Evolutionary conservation across 37 sponge, comb jelly and placozoan species (phyloP).

Genomic region (Halisarca cf. caerulea): DNA sequence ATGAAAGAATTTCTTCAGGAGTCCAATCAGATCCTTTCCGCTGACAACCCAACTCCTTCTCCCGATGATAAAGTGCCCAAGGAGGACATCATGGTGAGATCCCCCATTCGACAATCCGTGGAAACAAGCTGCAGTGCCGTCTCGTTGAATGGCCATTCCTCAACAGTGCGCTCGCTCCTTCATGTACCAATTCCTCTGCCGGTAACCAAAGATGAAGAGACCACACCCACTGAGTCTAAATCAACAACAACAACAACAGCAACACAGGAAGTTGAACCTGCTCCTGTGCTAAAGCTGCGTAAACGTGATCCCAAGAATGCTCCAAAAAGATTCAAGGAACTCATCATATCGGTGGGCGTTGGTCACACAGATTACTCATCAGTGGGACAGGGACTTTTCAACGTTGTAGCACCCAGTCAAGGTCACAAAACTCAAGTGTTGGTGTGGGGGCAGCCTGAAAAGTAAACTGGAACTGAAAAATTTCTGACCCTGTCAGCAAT

Average conservation of each 20-base stretch:
- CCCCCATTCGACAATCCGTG: not conserved
- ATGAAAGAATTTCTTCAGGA: not conserved
- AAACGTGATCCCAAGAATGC: not conserved
- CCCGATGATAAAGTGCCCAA: not conserved
- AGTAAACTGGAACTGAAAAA: not conserved
- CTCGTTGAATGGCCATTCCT: constrained; percentile 12
- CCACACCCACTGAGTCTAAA: not conserved
- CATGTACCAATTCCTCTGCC: not conserved
- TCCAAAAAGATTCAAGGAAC: not conserved
- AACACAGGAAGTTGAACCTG: not conserved
- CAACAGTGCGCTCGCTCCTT: not conserved
- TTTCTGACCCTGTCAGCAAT: no score
- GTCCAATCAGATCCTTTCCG: not conserved
- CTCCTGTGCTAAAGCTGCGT: not conserved
- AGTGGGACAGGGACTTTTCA: constrained; percentile 7
- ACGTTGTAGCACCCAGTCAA: not conserved
- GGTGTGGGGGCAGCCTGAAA: constrained; percentile 21
- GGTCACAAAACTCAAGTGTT: not conserved
- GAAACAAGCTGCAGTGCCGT: constrained; percentile 11
- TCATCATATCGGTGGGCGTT: constrained; percentile 8
- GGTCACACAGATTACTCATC: constrained; percentile 7
- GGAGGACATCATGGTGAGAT: not conserved
- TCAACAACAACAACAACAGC: no score
- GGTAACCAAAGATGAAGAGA: not conserved
- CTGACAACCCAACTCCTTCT: not conserved